A percentile compares a stretch with the other conserved stretches of the same genome.
Conservation (phyloP, 2,113 vertebrate genomes). For the Archilochus colubris region DNA sequence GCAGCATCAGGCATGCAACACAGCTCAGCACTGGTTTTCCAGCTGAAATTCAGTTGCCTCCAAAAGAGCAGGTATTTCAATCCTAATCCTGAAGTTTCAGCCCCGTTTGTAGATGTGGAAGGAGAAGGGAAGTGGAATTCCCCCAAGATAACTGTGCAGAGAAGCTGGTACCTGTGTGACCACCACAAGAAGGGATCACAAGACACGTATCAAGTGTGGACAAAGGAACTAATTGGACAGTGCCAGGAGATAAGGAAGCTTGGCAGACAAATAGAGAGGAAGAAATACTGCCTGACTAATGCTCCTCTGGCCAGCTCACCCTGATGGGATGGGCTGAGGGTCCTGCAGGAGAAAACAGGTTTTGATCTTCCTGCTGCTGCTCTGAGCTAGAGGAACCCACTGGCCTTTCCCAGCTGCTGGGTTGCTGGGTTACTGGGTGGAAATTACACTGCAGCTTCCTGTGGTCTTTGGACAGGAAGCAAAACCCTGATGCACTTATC, state of each 20-base stretch:
- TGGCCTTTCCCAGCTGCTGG: rapidly evolving
- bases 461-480: not conserved
- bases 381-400: not conserved
- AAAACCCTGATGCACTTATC: not conserved
- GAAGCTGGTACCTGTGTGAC: rapidly evolving
- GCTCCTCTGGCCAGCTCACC: not conserved
- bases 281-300: rapidly evolving
- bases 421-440: not conserved
- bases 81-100: not conserved
- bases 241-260: not conserved
- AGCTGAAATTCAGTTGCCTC: not conserved
- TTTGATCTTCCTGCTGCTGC: rapidly evolving
- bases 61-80: rapidly evolving
- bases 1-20: not conserved
- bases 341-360: not conserved
- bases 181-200: not conserved
- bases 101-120: not conserved
- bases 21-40: not conserved
- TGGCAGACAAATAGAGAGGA: not conserved
- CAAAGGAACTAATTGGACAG: not conserved
- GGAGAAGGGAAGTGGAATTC: not conserved
- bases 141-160: not conserved
- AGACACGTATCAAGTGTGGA: not conserved
- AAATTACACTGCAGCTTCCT: not conserved
- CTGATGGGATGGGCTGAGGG: not conserved